Evolutionary conservation across 2,113 vertebrate genomes (phyloP).

Genomic region (Lepus europaeus): DNA sequence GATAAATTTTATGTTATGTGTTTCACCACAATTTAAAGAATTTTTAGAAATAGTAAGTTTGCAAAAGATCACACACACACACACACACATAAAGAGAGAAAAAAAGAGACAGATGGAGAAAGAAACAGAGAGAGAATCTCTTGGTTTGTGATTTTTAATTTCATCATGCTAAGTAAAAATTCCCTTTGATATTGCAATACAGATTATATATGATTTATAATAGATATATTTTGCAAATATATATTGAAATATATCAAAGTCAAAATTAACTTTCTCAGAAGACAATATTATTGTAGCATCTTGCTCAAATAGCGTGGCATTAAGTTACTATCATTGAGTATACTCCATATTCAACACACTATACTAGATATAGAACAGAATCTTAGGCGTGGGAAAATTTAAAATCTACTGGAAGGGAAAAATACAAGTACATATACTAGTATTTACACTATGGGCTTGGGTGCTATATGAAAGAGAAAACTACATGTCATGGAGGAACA

Average conservation of each 20-base stretch:
- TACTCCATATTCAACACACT: not conserved
- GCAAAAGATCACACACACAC: not conserved
- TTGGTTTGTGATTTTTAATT: constrained; percentile 11
- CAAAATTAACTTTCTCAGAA: constrained; percentile 20
- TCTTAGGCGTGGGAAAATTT: not conserved
- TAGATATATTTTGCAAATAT: too few relatives aligned
- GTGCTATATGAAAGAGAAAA: not conserved
- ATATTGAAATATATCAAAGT: not conserved
- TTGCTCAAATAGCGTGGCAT: not conserved
- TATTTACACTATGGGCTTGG: not conserved
- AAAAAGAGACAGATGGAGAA: not conserved
- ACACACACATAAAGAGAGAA: not conserved
- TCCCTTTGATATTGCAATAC: too few relatives aligned
- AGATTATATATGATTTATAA: too few relatives aligned
- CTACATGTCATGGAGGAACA: not conserved
- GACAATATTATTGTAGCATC: not conserved
- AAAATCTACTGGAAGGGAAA: not conserved
- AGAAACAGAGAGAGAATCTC: not conserved
- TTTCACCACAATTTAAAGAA: not conserved
- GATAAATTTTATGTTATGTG: not conserved
- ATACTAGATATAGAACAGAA: not conserved
- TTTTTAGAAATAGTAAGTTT: not conserved
- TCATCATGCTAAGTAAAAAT: not conserved
- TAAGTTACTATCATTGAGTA: not conserved
- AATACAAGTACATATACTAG: not conserved